Percentiles rank a stretch among this genome's conserved stretches.
Evolutionary conservation across 1,140 invertebrate species (phyloP).

Genomic region (Bilobella aurantiaca): DNA sequence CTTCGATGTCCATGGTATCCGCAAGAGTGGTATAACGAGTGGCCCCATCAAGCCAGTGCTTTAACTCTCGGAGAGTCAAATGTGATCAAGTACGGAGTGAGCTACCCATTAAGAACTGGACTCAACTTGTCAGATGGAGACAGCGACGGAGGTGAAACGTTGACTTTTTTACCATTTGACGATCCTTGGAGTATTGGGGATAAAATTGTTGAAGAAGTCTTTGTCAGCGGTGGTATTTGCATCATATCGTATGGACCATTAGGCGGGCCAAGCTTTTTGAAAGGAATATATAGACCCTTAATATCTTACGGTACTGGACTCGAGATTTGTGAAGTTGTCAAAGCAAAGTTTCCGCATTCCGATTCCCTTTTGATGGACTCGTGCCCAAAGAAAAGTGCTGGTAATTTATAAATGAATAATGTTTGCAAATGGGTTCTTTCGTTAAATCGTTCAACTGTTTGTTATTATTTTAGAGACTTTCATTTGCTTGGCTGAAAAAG

Average conservation of each 20-base stretch:
- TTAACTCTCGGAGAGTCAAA: conserved; percentile 30
- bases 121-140: conserved; percentile 9
- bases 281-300: conserved; percentile 30
- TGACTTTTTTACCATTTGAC: conserved; percentile 11
- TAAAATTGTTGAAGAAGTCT: conserved; percentile 24
- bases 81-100: conserved; percentile 28
- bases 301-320: conserved; percentile 30
- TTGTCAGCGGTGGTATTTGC: conserved; percentile 28
- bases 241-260: conserved; percentile 25
- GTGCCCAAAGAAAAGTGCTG: neutral
- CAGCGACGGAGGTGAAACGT: conserved; percentile 18
- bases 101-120: conserved; percentile 29
- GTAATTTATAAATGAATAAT: neutral
- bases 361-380: neutral
- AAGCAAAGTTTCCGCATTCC: conserved; percentile 18
- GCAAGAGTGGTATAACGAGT: conserved; percentile 30
- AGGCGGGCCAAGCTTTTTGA: conserved; percentile 25
- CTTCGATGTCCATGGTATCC: conserved; percentile 27
- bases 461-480: conserved; percentile 14
- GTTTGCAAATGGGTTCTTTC: too few relatives aligned
- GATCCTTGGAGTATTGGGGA: neutral
- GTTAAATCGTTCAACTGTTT: too few relatives aligned
- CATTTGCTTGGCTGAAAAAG: conserved; percentile 29
- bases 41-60: conserved; percentile 28
- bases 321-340: conserved; percentile 19